Evolutionary conservation across 35 echinoderm and acorn worm genomes (phyloP).

Genomic region (Heliocidaris erythrogramma): DNA sequence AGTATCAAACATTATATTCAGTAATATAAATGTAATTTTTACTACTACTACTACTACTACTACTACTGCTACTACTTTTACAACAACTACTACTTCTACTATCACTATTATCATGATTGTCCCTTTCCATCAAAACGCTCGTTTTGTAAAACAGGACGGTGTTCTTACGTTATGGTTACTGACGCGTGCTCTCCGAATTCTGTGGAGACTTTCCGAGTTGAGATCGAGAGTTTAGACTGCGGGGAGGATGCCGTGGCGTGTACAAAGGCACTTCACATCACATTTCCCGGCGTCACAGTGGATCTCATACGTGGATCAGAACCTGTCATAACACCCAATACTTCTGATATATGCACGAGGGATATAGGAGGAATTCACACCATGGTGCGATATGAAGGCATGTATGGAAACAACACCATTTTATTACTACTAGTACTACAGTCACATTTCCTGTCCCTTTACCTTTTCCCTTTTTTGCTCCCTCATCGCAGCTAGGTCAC

Average conservation of each 20-base stretch:
- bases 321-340: background rate
- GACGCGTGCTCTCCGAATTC: background rate
- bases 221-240: conserved; percentile 28
- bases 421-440: background rate
- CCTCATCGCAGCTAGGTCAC: too few species aligned
- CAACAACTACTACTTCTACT: too few species aligned
- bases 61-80: too few species aligned
- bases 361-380: conserved; percentile 13
- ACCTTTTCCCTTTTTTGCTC: background rate
- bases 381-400: background rate
- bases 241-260: background rate
- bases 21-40: too few species aligned
- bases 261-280: conserved; percentile 5
- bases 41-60: too few species aligned
- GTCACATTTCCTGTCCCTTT: background rate
- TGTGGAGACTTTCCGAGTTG: background rate
- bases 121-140: too few species aligned
- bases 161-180: conserved; percentile 21
- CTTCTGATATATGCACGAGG: background rate
- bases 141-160: background rate
- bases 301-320: conserved; percentile 8
- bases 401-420: background rate
- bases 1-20: too few species aligned
- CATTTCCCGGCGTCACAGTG: background rate
- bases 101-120: too few species aligned